Base-by-base conservation (phyloP, 2,113 vertebrate genomes). In the Boulengeromyrus knoepffleri region DNA sequence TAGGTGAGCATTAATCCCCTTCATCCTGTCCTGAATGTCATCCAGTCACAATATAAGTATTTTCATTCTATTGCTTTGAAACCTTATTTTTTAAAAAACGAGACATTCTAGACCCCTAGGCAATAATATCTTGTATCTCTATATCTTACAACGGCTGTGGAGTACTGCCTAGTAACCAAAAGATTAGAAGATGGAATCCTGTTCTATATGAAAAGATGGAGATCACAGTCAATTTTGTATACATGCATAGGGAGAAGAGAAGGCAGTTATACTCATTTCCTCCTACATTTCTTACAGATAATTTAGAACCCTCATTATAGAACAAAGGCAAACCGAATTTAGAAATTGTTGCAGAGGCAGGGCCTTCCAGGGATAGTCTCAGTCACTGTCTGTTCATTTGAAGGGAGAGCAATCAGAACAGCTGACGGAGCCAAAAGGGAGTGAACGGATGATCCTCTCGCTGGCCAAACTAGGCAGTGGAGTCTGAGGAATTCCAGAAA, bases 1-100 rank as follows among this genome's bases (percentile, higher is more conserved):
- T 99, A 21, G 98, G 99, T 99, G 92, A 91, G 97, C 36, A 45
- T 47, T n/a, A 85, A 45, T 85, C 19, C 15, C 7, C 83, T 85
- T 12, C 45, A 85, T n/a, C 45, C 1, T 85, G 83, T 85, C 45
- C 19, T 85, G 24, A 47, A 85, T 47, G 45, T 85, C 39, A 7
- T 9, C 13, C 36, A 46, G 17, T 83, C 77, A 46, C 80, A 24
- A n/a, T 42, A 84, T 24, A 42, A 47, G 19, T 42, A 85, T 47
- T 24, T 85, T 8, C 24, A 42, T 80, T 85, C 3, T 85, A 27
- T n/a, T 85, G 83, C 9, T 80, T 80, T 39, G 74, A 80, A 80
- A 80, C 36, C 5, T 19, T 39, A 77, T 74, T 74, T 27, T 21
- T 10, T 49, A 2, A 77, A 77, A 15, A 77, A 5, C 6, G 8